phyloP scores from a whole-genome alignment of 2,797 vertebrate genomes.

The Malacoraja senta region DNA sequence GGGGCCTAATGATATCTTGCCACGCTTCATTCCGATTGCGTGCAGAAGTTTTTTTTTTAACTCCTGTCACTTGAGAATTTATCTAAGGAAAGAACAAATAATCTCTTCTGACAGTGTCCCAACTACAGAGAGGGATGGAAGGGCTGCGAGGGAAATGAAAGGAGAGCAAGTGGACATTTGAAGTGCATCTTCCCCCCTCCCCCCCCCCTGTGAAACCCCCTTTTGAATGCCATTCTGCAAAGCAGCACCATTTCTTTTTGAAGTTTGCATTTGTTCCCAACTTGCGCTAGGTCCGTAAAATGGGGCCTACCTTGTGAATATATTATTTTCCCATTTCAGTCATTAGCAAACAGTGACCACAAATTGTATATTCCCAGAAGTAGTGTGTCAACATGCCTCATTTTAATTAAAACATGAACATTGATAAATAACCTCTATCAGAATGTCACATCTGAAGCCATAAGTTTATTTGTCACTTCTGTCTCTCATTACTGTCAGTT shows the following conservation, averaged over 20 bases:
- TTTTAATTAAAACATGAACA: not conserved
- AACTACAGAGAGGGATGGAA: not conserved
- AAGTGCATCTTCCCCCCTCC: not conserved
- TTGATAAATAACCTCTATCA: not conserved
- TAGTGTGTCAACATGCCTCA: not conserved
- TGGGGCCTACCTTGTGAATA: not conserved
- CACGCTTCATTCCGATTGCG: not conserved
- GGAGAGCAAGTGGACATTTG: not conserved
- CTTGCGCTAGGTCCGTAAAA: not conserved
- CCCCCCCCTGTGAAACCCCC: not conserved
- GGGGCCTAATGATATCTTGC: not conserved
- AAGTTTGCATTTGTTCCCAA: not conserved
- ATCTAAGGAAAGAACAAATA: not conserved
- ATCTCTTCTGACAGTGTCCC: not conserved
- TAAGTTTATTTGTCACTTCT: not conserved
- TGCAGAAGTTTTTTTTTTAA: not conserved
- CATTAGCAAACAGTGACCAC: not conserved
- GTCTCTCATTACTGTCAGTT: conserved; percentile 7
- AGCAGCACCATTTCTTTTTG: not conserved
- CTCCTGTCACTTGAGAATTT: too few species aligned
- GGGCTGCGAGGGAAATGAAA: not conserved
- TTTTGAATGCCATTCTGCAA: not conserved
- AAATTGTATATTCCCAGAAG: not conserved
- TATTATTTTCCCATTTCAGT: not conserved
- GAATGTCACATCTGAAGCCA: conserved; percentile 8